Evolutionary conservation across 1,140 invertebrate species (phyloP).

Genomic region (Cherax destructor): DNA sequence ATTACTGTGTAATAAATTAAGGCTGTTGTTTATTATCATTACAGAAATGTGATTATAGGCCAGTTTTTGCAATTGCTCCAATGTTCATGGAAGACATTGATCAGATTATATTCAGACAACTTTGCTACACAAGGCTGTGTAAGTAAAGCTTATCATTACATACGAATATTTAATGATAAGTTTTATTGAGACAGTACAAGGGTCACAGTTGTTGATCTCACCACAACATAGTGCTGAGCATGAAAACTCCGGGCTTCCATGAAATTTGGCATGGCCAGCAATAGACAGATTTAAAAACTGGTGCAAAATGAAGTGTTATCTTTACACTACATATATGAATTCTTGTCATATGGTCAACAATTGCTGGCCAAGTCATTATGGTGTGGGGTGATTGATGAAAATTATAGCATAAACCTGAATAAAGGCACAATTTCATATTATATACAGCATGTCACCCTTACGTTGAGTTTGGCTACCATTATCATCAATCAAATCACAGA

Average conservation of each 20-base stretch:
- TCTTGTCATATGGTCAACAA: slow-evolving; percentile 26
- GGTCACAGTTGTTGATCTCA: slow-evolving; percentile 46
- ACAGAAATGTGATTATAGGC: slow-evolving; percentile 67
- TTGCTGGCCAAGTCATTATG: slow-evolving; percentile 47
- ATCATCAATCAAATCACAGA: slow-evolving; percentile 37
- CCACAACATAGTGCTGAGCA: slow-evolving; percentile 53
- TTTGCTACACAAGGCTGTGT: slow-evolving; percentile 29
- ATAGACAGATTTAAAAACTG: slow-evolving; percentile 35
- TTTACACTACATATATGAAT: slow-evolving; percentile 22
- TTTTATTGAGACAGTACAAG: slow-evolving; percentile 46
- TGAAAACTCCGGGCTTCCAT: slow-evolving; percentile 58
- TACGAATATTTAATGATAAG: slow-evolving; percentile 16
- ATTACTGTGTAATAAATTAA: slow-evolving; percentile 53
- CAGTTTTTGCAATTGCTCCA: slow-evolving; percentile 61
- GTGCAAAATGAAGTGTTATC: slow-evolving; percentile 32
- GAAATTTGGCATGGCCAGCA: slow-evolving; percentile 57
- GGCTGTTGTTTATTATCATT: slow-evolving; percentile 59
- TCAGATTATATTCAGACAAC: slow-evolving; percentile 28
- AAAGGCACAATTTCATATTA: slow-evolving; percentile 38
- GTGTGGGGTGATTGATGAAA: slow-evolving; percentile 32
- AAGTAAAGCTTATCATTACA: slow-evolving; percentile 30
- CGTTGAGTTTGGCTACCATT: slow-evolving; percentile 19
- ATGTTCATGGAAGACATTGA: slow-evolving; percentile 53
- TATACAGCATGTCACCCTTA: slow-evolving; percentile 8
- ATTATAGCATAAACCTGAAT: slow-evolving; percentile 39